phyloP scores from a whole-genome alignment of 2,113 vertebrate species.

The Lophotis ruficrista region DNA sequence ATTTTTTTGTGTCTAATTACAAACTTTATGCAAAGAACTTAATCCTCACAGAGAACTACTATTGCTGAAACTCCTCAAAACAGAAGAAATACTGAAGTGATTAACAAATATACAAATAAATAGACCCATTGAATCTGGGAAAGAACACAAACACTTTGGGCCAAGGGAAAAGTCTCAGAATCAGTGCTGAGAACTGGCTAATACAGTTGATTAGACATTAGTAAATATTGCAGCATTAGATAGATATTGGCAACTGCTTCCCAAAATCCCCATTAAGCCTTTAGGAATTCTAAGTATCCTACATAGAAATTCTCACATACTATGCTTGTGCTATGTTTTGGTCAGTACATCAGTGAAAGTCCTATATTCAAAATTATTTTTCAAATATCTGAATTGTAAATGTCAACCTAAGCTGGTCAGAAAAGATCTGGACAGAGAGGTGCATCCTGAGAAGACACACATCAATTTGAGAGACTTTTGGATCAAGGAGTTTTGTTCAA shows the following conservation, averaged over 20 bases:
- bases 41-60: not conserved
- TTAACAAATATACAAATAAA: not conserved
- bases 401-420: not conserved
- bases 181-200: not conserved
- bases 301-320: not conserved
- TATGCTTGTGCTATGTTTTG: not conserved
- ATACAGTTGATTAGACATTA: not conserved
- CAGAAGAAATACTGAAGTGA: not conserved
- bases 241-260: not conserved
- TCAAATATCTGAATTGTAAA: not conserved
- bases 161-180: not conserved
- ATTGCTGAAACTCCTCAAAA: not conserved
- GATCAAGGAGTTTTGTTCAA: not conserved
- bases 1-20: not conserved
- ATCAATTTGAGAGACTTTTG: not conserved
- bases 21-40: not conserved
- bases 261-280: not conserved
- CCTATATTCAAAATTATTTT: not conserved
- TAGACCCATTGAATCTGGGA: not conserved
- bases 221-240: not conserved
- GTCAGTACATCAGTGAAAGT: not conserved
- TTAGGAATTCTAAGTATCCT: not conserved
- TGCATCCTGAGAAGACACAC: not conserved
- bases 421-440: not conserved
- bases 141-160: not conserved